These are phyloP conservation scores for Silvanus unidentatus DNA, from an alignment of 2,888 invertebrate species.

Conservation along the genomic window DNA sequence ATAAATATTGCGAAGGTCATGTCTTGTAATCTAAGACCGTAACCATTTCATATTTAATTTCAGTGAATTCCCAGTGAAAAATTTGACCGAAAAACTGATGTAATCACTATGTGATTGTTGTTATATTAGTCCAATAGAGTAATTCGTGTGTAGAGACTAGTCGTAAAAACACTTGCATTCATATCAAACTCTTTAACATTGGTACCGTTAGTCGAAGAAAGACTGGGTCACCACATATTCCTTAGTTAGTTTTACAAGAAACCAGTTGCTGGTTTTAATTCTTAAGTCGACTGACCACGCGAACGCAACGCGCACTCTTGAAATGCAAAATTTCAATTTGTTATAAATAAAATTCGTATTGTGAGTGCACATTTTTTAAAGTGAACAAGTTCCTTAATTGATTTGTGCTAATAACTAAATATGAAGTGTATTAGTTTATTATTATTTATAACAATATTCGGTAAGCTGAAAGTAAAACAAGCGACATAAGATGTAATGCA, in stretches of 20 bases:
- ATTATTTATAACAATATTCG: constrained; percentile 31
- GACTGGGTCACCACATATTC: constrained; percentile 26
- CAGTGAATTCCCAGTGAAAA: no score
- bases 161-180: background rate
- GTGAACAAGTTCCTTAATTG: constrained; percentile 5
- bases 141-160: no score
- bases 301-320: constrained; percentile 10
- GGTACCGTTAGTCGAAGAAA: constrained; percentile 33
- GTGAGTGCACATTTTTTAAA: no score
- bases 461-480: constrained; percentile 20
- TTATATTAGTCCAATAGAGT: no score
- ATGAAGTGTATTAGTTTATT: constrained; percentile 32
- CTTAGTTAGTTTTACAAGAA: constrained; percentile 18
- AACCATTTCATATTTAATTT: no score
- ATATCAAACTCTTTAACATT: constrained; percentile 22
- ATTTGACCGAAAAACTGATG: no score
- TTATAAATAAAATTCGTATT: background rate
- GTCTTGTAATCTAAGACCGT: no score
- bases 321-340: constrained; percentile 10
- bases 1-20: no score
- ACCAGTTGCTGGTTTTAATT: constrained; percentile 4
- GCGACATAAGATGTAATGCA: background rate
- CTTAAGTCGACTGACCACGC: constrained; percentile 1
- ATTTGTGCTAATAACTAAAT: constrained; percentile 16
- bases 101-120: no score